Percentiles rank a stretch among this genome's conserved stretches.
Evolutionary conservation across 2,113 vertebrate species (phyloP).

Genomic region (Ariopsis seemanni): DNA sequence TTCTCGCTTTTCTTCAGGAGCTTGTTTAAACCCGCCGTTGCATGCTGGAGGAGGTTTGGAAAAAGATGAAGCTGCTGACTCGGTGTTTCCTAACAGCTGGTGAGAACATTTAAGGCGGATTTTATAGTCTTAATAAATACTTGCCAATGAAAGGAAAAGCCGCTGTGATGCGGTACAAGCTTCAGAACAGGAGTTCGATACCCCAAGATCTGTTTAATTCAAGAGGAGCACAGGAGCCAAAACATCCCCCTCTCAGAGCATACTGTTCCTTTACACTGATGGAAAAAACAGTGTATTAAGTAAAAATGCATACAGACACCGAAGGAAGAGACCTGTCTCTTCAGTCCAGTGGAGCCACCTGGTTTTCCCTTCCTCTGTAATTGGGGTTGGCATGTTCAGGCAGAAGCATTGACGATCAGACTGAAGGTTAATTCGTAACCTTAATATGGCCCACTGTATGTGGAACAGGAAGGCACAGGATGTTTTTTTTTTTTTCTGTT

Average conservation of each 20-base stretch:
- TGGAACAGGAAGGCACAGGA: constrained; percentile 51
- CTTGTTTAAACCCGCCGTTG: constrained; percentile 38
- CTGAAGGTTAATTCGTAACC: constrained; percentile 34
- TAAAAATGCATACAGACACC: constrained; percentile 25
- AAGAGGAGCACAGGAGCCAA: constrained; percentile 5
- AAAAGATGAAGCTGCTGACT: constrained; percentile 42
- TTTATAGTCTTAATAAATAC: constrained; percentile 52
- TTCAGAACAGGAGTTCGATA: constrained; percentile 3
- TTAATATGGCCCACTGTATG: constrained; percentile 34
- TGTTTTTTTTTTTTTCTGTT: not conserved
- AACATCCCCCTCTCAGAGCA: constrained; percentile 16
- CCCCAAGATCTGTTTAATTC: constrained; percentile 1
- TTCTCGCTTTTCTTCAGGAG: constrained; percentile 20
- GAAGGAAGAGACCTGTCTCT: constrained; percentile 24
- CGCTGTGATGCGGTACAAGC: constrained; percentile 5
- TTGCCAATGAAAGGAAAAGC: constrained; percentile 50
- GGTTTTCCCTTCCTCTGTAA: constrained; percentile 63
- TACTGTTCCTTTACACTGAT: constrained; percentile 49
- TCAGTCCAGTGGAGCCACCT: constrained; percentile 62
- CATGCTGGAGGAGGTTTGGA: not conserved
- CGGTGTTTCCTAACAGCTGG: constrained; percentile 63
- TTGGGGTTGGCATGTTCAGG: constrained; percentile 51
- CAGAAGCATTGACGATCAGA: constrained; percentile 29
- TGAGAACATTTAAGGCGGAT: constrained; percentile 24
- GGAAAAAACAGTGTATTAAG: constrained; percentile 58